phyloP scores from a whole-genome alignment of 2,113 vertebrate genomes.

The Agapornis roseicollis region DNA sequence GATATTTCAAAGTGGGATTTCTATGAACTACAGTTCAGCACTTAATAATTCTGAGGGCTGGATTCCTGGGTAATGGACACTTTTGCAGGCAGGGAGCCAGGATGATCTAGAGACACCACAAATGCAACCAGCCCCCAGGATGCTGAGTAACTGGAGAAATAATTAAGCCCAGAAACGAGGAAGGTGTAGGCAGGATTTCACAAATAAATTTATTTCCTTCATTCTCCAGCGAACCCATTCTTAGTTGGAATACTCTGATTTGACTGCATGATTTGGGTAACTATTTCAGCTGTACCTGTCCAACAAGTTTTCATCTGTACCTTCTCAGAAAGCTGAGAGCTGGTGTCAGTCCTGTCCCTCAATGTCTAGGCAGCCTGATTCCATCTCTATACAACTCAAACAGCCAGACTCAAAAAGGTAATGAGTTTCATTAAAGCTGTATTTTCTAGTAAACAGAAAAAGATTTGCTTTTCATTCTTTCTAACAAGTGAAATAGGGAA shows the following conservation, averaged over 20 bases:
- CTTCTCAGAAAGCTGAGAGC: background rate
- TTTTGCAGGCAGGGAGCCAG: background rate
- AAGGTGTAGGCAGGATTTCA: background rate
- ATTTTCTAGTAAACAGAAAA: conserved; percentile 56
- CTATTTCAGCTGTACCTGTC: background rate
- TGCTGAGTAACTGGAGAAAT: background rate
- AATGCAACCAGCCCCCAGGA: background rate
- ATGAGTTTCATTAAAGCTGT: conserved; percentile 24
- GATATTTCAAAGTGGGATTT: background rate
- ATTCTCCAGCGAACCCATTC: background rate
- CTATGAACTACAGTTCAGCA: background rate
- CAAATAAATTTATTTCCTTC: background rate
- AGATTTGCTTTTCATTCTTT: conserved; percentile 57
- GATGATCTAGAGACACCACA: background rate
- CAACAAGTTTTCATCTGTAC: background rate
- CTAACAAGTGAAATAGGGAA: conserved; percentile 55
- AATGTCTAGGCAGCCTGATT: background rate
- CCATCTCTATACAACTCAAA: background rate
- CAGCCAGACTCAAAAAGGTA: background rate
- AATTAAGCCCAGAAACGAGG: background rate
- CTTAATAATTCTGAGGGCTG: background rate
- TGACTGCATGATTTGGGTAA: background rate
- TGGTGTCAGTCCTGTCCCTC: background rate
- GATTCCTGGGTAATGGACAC: background rate
- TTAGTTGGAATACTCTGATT: background rate